phyloP scores from a whole-genome alignment of 2,888 invertebrate species.

The Alloscopus bannaensis region DNA sequence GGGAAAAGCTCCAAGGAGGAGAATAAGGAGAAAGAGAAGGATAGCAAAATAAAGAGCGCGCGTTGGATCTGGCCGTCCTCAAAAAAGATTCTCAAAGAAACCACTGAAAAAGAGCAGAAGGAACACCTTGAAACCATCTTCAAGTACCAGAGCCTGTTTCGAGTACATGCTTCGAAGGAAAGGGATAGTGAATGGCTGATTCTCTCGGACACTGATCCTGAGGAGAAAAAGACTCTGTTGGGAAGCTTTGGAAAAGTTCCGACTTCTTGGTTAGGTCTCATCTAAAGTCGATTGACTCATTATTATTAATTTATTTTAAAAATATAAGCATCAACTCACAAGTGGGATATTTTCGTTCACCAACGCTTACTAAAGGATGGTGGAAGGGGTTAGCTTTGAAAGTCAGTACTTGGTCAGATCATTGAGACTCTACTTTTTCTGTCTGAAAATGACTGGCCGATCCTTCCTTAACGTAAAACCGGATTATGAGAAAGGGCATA shows the following conservation, averaged over 20 bases:
- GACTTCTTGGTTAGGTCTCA: slow-evolving; percentile 7
- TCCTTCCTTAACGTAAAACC: slow-evolving; percentile 21
- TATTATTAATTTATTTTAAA: too few species aligned
- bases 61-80: not conserved
- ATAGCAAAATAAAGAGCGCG: not conserved
- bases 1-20: not conserved
- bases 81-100: not conserved
- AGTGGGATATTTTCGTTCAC: too few species aligned
- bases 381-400: slow-evolving; percentile 50
- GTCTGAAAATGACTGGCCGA: slow-evolving; percentile 22
- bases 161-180: slow-evolving; percentile 28
- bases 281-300: too few species aligned
- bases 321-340: too few species aligned
- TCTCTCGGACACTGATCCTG: slow-evolving; percentile 50
- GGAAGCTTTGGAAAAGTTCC: slow-evolving; percentile 25
- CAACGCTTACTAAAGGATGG: slow-evolving; percentile 41
- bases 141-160: slow-evolving; percentile 27
- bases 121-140: slow-evolving; percentile 27
- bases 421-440: slow-evolving; percentile 1
- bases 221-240: not conserved
- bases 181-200: slow-evolving; percentile 62
- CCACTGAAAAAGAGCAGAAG: slow-evolving; percentile 19
- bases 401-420: slow-evolving; percentile 48
- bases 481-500: slow-evolving; percentile 38
- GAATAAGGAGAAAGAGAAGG: not conserved